Evolutionary conservation across 2,797 vertebrate species (phyloP), one percentile per base, ranked within the genome.

Genomic region (Pelochelys cantorii): DNA sequence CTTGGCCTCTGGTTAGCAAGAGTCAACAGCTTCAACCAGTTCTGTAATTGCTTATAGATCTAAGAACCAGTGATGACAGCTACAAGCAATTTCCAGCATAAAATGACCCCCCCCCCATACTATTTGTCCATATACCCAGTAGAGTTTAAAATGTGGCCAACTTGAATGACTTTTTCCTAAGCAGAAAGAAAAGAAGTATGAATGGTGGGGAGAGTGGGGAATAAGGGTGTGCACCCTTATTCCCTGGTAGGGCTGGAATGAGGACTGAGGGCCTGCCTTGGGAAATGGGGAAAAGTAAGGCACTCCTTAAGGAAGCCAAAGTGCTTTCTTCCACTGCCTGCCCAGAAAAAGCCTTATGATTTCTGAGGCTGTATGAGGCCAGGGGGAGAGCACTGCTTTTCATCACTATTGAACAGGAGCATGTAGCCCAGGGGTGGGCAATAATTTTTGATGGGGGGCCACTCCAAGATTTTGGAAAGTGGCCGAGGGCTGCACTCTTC

Each of bases 101-200:
- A 55, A 42, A 71, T 54, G 42, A 54, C 53, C 14, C 53, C 53
- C 53, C 3, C 3, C 6, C 53, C 53, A 11, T 15, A 81, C 85
- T 9, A 13, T 31, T 86, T 52, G 77, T 4, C 54, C 48, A 55
- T 20, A 25, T 68, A 18, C 42, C 53, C 87, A 79, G 90, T 74
- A 54, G 71, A 18, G 22, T 17, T 0, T 31, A 52, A 80, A 9
- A 78, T 29, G 83, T 59, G 56, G 71, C 22, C 85, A 65, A 92
- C 87, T 62, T 68, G 23, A 11, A 54, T 93, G 31, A 9, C 92
- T 89, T 94, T 37, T 53, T 0, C 62, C 23, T n/a, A 68, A 31
- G 17, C n/a, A 59, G 25, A 59, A 59, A 65, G 31, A 31, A 12
- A 59, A 59, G 57, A 68, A 68, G n/a, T n/a, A 68, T 14, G 29